Conservation (phyloP, 2,797 vertebrate genomes). For the Arnoldichthys spilopterus region DNA sequence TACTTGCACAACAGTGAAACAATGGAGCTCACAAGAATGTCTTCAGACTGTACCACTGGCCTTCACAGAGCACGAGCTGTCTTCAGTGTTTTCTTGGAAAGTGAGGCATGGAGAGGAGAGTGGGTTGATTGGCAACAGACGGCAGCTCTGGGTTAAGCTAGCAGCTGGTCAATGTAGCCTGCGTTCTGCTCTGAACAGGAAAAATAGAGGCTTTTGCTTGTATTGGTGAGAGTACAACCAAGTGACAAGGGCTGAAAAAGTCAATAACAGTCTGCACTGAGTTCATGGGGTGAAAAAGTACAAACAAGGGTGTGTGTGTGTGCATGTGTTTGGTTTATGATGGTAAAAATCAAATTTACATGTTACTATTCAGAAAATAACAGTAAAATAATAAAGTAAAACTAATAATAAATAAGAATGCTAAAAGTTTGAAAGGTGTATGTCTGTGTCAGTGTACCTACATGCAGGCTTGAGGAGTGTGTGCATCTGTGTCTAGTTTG, state of each 20-base stretch:
- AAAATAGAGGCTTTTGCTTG: background rate
- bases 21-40: conserved; percentile 36
- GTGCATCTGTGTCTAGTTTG: conserved; percentile 14
- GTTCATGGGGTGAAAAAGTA: background rate
- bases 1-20: conserved; percentile 24
- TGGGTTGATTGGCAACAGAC: conserved; percentile 29
- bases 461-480: background rate
- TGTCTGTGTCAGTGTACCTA: too few species aligned
- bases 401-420: too few species aligned
- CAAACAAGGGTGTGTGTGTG: background rate
- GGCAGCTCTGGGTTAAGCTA: background rate
- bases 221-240: background rate
- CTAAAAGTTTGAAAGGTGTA: too few species aligned
- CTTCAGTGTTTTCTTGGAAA: conserved; percentile 39
- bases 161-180: background rate
- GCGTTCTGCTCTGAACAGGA: background rate
- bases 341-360: too few species aligned
- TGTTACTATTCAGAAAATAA: too few species aligned
- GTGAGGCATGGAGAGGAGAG: conserved; percentile 10
- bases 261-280: background rate
- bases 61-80: conserved; percentile 20
- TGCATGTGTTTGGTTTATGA: background rate
- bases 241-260: conserved; percentile 1
- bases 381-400: too few species aligned
- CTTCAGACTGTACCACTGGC: conserved; percentile 9